Conservation (phyloP, 2,113 vertebrate species). For the Muscicapa adusta region DNA sequence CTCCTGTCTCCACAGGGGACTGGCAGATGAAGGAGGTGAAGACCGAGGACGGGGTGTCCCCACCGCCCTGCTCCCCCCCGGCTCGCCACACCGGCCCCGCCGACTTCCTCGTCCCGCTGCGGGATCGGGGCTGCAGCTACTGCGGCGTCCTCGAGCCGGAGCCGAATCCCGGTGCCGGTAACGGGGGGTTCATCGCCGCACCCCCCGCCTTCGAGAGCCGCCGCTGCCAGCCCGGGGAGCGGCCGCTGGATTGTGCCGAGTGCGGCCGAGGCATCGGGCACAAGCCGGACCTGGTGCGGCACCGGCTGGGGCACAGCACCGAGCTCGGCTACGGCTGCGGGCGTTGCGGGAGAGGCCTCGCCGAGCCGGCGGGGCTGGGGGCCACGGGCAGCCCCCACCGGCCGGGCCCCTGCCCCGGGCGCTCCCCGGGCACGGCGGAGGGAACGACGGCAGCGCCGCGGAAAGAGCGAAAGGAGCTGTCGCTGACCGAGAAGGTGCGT, state of each 20-base stretch:
- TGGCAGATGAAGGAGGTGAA: conserved; percentile 3
- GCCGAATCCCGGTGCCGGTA: background rate
- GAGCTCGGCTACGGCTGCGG: conserved; percentile 60
- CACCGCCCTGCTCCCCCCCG: accelerated
- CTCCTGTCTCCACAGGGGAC: background rate
- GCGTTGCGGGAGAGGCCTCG: background rate
- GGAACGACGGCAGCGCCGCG: background rate
- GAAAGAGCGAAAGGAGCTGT: conserved; percentile 58
- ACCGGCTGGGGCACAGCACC: conserved; percentile 60
- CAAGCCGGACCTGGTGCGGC: conserved; percentile 70
- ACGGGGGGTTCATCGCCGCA: background rate
- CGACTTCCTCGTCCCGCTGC: background rate
- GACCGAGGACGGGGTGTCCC: background rate
- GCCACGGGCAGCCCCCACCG: background rate
- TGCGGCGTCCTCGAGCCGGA: background rate
- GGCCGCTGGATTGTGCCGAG: conserved; percentile 47
- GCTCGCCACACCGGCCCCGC: accelerated
- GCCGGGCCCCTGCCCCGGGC: background rate
- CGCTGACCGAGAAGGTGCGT: conserved; percentile 41
- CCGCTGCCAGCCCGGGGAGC: background rate
- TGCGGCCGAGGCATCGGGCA: conserved; percentile 62
- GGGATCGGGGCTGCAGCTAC: background rate
- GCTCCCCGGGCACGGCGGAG: background rate
- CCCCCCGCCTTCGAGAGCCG: background rate
- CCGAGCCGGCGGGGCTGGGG: background rate